Conservation (phyloP, 64 coral and sea anemone genomes). For the Montipora foliosa region DNA sequence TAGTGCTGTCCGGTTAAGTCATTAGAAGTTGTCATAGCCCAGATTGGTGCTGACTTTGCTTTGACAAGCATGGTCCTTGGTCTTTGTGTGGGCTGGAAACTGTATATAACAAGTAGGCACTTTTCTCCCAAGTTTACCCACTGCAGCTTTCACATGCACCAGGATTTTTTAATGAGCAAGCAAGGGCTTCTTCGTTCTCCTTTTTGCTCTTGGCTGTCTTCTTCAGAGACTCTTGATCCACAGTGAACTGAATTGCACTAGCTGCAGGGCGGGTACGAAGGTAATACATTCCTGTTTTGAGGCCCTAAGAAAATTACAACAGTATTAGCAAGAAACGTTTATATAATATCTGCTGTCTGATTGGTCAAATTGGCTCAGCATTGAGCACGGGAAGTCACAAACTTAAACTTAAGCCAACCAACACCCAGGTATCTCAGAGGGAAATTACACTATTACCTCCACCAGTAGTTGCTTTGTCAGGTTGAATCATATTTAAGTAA, state of each 20-base stretch:
- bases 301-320: conserved; percentile 68
- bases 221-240: conserved; percentile 86
- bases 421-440: too few species aligned
- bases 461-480: too few species aligned
- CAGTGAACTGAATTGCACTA: conserved; percentile 99
- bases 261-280: conserved; percentile 88
- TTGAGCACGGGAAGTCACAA: too few species aligned
- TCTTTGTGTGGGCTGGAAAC: too few species aligned
- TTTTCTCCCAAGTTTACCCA: conserved; percentile 24
- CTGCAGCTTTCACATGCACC: conserved; percentile 87
- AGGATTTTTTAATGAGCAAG: conserved; percentile 80
- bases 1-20: too few species aligned
- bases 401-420: too few species aligned
- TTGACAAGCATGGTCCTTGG: neutral
- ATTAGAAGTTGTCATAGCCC: too few species aligned
- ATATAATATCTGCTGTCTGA: neutral
- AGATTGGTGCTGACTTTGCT: too few species aligned
- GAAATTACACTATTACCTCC: too few species aligned
- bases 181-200: conserved; percentile 65
- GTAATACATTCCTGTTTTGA: conserved; percentile 99
- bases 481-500: too few species aligned
- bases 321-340: neutral
- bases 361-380: too few species aligned
- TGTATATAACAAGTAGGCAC: neutral
- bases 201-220: conserved; percentile 34